Conservation (phyloP, 2,113 vertebrate species). For the Butastur rufipennis region DNA sequence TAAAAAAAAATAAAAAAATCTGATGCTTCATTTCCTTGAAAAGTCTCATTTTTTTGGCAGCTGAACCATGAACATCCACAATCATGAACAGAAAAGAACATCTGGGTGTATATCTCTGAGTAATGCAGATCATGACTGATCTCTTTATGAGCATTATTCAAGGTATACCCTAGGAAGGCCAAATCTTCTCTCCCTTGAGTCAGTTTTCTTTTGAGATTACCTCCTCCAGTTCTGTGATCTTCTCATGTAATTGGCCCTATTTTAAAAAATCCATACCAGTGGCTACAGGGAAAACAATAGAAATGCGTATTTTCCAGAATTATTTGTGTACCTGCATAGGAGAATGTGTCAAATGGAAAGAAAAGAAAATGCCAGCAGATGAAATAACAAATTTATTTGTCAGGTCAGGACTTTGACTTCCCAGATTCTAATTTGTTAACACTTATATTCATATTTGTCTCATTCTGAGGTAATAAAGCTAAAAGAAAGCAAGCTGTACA, state of each 20-base stretch:
- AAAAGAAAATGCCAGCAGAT: not conserved
- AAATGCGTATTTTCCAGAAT: not conserved
- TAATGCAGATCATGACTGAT: not conserved
- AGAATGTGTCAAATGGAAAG: not conserved
- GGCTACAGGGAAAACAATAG: not conserved
- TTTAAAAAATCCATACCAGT: not conserved
- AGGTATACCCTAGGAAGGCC: not conserved
- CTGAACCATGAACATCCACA: not conserved
- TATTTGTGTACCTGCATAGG: not conserved
- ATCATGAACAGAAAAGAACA: not conserved
- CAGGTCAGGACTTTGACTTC: not conserved
- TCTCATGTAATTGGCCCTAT: no score
- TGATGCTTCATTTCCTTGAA: not conserved
- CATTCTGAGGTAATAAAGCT: not conserved
- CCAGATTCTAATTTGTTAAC: not conserved
- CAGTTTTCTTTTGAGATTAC: not conserved
- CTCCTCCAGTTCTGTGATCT: not conserved
- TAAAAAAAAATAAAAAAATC: not conserved
- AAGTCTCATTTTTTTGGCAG: not conserved
- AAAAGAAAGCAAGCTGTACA: not conserved
- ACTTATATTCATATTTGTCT: not conserved
- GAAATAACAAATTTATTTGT: not conserved
- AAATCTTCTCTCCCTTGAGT: not conserved
- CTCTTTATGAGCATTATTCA: not conserved
- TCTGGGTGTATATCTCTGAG: not conserved